Evolutionary conservation across 2,113 vertebrate species (phyloP).

Genomic region (rat (Rattus norvegicus)): GRCr8 NC_086022.1:64712001-64712500

Average conservation of each 20-base stretch:
- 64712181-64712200: conserved; percentile 16
- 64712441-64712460: not conserved
- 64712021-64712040: conserved; percentile 2
- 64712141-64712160: not conserved
- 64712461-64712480: not conserved
- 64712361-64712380: too few species aligned
- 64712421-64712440: not conserved
- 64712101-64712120: not conserved
- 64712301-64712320: too few species aligned
- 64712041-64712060: conserved; percentile 13
- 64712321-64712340: too few species aligned
- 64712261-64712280: not conserved
- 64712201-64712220: not conserved
- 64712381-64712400: not conserved
- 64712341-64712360: too few species aligned
- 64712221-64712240: not conserved
- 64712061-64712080: not conserved
- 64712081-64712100: not conserved
- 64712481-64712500: conserved; percentile 43
- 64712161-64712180: conserved; percentile 10
- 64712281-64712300: too few species aligned
- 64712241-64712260: not conserved
- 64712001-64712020: conserved; percentile 3
- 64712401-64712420: not conserved
- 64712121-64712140: not conserved